These are phyloP conservation scores for Dryobota labecula DNA, from an alignment of 2,888 invertebrate species.

Conservation along the genomic window DNA sequence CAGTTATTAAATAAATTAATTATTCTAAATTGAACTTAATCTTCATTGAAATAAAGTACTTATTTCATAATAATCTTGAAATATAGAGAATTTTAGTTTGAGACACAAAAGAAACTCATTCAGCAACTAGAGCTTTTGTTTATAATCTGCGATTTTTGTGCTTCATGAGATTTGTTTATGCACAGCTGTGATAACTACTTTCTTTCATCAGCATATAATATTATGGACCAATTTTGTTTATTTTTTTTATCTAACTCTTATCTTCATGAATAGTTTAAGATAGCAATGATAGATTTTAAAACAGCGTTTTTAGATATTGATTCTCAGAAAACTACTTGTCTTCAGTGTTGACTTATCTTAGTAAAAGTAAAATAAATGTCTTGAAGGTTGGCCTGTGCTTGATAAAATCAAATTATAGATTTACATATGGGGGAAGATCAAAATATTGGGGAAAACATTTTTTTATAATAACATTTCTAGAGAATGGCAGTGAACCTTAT, in stretches of 20 bases:
- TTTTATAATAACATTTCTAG: neutral
- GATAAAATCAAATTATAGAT: neutral
- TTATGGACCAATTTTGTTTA: neutral
- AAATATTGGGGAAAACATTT: neutral
- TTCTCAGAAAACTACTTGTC: neutral
- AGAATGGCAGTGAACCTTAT: neutral
- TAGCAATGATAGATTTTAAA: neutral
- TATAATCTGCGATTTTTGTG: neutral
- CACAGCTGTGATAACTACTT: neutral
- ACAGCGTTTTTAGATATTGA: neutral
- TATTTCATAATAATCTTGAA: neutral
- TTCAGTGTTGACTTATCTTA: neutral
- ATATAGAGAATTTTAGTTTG: neutral
- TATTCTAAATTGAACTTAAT: slow-evolving; percentile 4
- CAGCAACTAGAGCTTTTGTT: neutral
- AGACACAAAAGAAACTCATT: neutral
- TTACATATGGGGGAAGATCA: neutral
- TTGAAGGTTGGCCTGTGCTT: neutral
- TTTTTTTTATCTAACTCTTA: too few species aligned
- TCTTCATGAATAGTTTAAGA: neutral
- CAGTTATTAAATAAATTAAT: neutral
- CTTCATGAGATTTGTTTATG: neutral
- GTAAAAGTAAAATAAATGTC: neutral
- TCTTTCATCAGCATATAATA: neutral
- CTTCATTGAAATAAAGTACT: neutral